phyloP scores from a whole-genome alignment of 2,113 vertebrate species.

The Canis aureus region DNA sequence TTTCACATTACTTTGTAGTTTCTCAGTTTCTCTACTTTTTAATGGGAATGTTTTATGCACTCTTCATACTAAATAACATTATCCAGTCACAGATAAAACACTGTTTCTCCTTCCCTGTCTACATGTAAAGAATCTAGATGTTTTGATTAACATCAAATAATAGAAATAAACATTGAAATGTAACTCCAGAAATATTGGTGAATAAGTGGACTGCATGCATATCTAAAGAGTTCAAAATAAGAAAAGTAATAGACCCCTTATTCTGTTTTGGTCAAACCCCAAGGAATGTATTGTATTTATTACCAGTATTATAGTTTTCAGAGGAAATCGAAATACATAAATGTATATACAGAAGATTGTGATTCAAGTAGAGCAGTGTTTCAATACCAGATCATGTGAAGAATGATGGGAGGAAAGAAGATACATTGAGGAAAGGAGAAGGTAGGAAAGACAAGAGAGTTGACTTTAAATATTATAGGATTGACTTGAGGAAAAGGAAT shows the following conservation, averaged over 20 bases:
- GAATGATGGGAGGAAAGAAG: background rate
- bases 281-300: background rate
- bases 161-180: conserved; percentile 16
- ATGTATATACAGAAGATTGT: background rate
- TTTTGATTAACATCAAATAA: conserved; percentile 23
- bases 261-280: background rate
- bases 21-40: conserved; percentile 55
- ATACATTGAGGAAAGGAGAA: background rate
- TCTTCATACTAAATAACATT: conserved; percentile 47
- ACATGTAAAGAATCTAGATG: background rate
- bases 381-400: background rate
- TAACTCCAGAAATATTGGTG: background rate
- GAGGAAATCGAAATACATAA: conserved; percentile 22
- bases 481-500: background rate
- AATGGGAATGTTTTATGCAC: conserved; percentile 52
- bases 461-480: background rate
- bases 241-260: background rate
- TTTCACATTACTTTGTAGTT: conserved; percentile 63
- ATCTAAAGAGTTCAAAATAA: background rate
- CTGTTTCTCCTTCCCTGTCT: background rate
- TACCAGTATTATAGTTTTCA: conserved; percentile 19
- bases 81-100: conserved; percentile 29
- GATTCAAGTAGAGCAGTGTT: background rate
- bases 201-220: background rate
- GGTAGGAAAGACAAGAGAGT: background rate